phyloP scores from a whole-genome alignment of 1,140 invertebrate genomes.

The Hycleus cichorii region DNA sequence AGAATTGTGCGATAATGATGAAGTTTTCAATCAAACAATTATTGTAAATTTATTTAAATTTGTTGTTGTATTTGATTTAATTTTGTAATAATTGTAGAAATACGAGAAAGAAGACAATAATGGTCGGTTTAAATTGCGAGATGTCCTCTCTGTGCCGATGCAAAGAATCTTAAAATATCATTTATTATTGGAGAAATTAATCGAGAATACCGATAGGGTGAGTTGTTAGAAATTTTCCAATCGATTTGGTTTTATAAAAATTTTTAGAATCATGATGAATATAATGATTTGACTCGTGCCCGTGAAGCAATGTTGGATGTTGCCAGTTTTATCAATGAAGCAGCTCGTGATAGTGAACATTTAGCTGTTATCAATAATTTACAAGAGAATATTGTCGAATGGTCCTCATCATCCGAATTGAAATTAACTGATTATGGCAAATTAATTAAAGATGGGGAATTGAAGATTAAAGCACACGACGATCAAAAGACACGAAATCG shows the following conservation, averaged over 20 bases:
- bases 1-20: slow-evolving; percentile 55
- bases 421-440: slow-evolving; percentile 79
- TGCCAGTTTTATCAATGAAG: slow-evolving; percentile 95
- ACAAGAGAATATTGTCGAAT: slow-evolving; percentile 71
- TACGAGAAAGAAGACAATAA: slow-evolving; percentile 91
- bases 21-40: slow-evolving; percentile 35
- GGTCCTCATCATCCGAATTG: slow-evolving; percentile 43
- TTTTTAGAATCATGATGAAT: slow-evolving; percentile 68
- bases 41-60: slow-evolving; percentile 14
- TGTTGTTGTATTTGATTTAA: neutral
- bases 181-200: slow-evolving; percentile 82
- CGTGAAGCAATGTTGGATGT: slow-evolving; percentile 95
- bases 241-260: neutral
- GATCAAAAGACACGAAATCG: slow-evolving; percentile 78
- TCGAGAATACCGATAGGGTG: slow-evolving; percentile 81
- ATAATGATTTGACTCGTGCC: slow-evolving; percentile 73
- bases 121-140: slow-evolving; percentile 88
- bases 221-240: slow-evolving; percentile 32
- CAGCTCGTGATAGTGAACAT: slow-evolving; percentile 93
- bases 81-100: slow-evolving; percentile 52
- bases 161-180: slow-evolving; percentile 97
- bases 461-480: slow-evolving; percentile 85
- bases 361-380: slow-evolving; percentile 86
- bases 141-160: slow-evolving; percentile 95
- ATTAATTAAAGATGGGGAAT: slow-evolving; percentile 84